Conservation (phyloP, 1,140 invertebrate genomes). For the Piezodorus guildinii region DNA sequence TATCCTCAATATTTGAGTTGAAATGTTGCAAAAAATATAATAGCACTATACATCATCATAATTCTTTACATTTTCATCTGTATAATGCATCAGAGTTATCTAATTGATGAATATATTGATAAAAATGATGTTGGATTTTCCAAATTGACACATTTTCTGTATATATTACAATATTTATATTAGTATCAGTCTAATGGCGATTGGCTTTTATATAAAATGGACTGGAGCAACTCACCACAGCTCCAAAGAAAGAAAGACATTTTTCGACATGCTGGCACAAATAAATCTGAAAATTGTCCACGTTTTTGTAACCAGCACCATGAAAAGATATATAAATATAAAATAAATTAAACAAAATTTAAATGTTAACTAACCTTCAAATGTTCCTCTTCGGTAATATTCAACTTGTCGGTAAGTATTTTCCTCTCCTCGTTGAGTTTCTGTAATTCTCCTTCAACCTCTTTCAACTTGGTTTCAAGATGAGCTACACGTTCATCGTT, state of each 20-base stretch:
- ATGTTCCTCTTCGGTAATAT: slow-evolving; percentile 37
- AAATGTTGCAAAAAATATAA: too few species aligned
- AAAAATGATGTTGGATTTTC: too few species aligned
- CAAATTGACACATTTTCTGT: too few species aligned
- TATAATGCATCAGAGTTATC: too few species aligned
- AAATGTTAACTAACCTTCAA: slow-evolving; percentile 37
- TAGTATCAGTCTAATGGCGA: too few species aligned
- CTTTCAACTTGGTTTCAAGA: slow-evolving; percentile 25
- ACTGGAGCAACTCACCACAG: slow-evolving; percentile 21
- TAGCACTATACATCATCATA: too few species aligned
- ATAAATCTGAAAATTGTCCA: slow-evolving; percentile 18
- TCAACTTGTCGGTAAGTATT: slow-evolving; percentile 34
- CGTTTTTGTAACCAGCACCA: background rate
- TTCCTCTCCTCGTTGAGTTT: slow-evolving; percentile 31
- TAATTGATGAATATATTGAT: too few species aligned
- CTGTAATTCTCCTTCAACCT: slow-evolving; percentile 26
- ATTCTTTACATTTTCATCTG: too few species aligned
- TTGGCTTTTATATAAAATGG: background rate
- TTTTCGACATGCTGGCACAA: slow-evolving; percentile 18
- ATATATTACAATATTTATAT: too few species aligned
- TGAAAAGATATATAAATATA: background rate
- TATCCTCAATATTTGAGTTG: too few species aligned
- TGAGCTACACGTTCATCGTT: slow-evolving; percentile 25
- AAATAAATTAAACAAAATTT: background rate
- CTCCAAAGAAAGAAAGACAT: slow-evolving; percentile 19